A percentile compares a stretch with the other conserved stretches of the same genome.
Conservation (phyloP, 2,113 vertebrate genomes). For the Seriola rivoliana region DNA sequence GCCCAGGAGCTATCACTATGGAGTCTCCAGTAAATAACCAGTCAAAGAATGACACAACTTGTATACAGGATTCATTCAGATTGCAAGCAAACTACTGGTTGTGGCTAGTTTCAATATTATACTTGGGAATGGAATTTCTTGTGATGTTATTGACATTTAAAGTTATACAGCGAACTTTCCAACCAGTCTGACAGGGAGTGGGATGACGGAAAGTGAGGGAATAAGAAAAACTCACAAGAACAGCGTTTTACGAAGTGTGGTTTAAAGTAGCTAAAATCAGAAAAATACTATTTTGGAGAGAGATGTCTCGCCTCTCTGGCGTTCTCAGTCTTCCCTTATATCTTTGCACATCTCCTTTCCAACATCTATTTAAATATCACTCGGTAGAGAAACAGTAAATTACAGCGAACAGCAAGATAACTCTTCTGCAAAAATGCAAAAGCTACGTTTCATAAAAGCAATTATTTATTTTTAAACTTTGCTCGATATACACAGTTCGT, state of each 20-base stretch:
- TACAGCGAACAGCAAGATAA: background rate
- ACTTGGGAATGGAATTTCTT: background rate
- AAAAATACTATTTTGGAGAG: background rate
- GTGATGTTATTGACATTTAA: background rate
- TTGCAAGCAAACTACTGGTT: background rate
- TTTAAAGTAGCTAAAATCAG: background rate
- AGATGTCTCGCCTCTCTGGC: background rate
- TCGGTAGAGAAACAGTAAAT: background rate
- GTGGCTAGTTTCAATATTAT: background rate
- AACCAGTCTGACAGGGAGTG: background rate
- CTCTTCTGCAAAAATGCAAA: background rate
- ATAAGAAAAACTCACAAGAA: background rate
- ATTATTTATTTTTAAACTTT: background rate
- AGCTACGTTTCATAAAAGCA: background rate
- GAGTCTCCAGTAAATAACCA: background rate
- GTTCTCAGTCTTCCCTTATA: background rate
- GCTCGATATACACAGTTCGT: background rate
- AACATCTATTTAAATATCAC: conserved; percentile 9
- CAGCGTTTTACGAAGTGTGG: background rate
- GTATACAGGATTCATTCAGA: background rate
- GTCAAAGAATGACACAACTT: background rate
- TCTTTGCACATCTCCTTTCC: background rate
- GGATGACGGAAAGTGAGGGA: background rate
- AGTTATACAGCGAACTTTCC: background rate
- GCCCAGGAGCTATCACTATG: background rate